Evolutionary conservation across 2,888 invertebrate genomes (phyloP), one percentile per base, ranked within the genome.

Genomic region (Dorcus parallelipipedus): DNA sequence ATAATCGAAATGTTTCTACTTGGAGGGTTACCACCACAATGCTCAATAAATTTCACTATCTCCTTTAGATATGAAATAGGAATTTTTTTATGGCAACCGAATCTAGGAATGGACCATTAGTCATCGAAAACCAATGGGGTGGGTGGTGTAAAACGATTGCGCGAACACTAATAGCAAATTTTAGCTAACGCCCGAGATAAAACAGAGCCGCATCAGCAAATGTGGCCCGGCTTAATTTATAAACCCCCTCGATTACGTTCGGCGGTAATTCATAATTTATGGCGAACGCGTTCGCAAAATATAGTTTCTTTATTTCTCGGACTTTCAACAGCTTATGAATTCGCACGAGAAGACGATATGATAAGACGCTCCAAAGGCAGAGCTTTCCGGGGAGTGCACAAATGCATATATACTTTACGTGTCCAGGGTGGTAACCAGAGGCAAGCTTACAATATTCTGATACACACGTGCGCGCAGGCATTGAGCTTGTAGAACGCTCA

Each of bases 371-470:
- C 17, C 23, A 38, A 14, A 38, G 17, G 49, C 33, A 49, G 17
- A 14, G 26, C n/a, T 38, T 38, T 26, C 33, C 38, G 38, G 38
- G 14, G 14, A 49, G 49, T 49, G 49, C 49, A 49, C 49, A 49
- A 49, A 49, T 49, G 49, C 49, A 49, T 49, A 49, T 49, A 49
- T 9, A 49, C 23, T 38, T 49, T 49, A 49, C 49, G 49, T 49
- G 49, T 33, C 38, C 33, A 8, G 49, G n/a, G 49, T 49, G 38
- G 33, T 10, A 49, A 49, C 49, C 38, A 42, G 20, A 20, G 10
- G 9, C 42, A 5, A 14, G 10, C 42, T 42, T 42, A 49, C 49
- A 49, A 49, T 49, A 49, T 49, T 49, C 38, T 49, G 49, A 49
- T 33, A 49, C 49, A 49, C 49, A 49, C 49, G 49, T 49, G 38